These are phyloP conservation scores for Ceyx margarethae DNA, from an alignment of 2,113 vertebrate species.

Conservation along the genomic window DNA sequence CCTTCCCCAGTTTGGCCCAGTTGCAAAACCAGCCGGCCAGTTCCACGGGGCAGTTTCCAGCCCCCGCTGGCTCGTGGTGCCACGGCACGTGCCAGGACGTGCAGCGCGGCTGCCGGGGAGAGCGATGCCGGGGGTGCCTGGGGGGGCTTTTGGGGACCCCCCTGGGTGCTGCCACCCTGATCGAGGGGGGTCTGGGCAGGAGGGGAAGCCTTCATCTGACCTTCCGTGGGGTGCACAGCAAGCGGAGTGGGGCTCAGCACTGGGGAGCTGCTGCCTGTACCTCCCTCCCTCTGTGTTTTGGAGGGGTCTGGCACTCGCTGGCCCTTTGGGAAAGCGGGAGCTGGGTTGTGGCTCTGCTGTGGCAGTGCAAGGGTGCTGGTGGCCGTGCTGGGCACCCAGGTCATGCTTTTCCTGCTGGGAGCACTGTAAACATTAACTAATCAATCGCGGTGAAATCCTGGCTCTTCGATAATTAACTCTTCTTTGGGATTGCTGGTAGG, in stretches of 20 bases:
- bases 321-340: not conserved
- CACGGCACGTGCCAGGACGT: fast-evolving
- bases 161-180: not conserved
- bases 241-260: fast-evolving
- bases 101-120: not conserved
- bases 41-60: not conserved
- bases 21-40: not conserved
- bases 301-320: fast-evolving
- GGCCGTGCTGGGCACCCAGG: not conserved
- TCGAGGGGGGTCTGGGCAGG: not conserved
- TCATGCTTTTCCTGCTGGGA: not conserved
- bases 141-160: not conserved
- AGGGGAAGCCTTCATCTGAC: not conserved
- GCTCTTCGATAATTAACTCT: not conserved
- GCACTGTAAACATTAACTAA: conserved; percentile 34
- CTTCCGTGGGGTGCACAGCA: not conserved
- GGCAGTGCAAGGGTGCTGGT: not conserved
- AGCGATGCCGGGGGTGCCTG: fast-evolving
- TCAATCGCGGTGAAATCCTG: not conserved
- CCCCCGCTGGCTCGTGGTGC: not conserved
- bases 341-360: fast-evolving
- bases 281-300: fast-evolving
- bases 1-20: not conserved
- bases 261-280: not conserved
- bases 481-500: fast-evolving